Percentiles rank a stretch among this genome's conserved stretches.
Evolutionary conservation across 2,797 vertebrate genomes (phyloP).

Genomic region (Characodon lateralis): DNA sequence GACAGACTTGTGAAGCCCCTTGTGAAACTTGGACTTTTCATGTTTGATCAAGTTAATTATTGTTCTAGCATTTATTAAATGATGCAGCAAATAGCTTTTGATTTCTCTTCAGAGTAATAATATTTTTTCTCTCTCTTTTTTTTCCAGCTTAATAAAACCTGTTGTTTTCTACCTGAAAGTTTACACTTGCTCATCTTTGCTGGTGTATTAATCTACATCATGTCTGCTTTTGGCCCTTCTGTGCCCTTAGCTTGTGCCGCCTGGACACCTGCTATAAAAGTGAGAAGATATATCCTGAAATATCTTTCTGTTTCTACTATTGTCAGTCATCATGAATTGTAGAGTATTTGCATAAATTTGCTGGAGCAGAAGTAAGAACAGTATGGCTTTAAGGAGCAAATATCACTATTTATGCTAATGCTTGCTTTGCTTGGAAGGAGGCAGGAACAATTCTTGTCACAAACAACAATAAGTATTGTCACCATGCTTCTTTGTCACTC

Average conservation of each 20-base stretch:
- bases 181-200: neutral
- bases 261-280: neutral
- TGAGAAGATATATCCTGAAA: too few species aligned
- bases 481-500: neutral
- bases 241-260: neutral
- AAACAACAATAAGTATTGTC: slow-evolving; percentile 29
- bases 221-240: neutral
- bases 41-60: neutral
- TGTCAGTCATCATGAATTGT: neutral
- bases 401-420: slow-evolving; percentile 42
- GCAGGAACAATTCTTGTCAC: slow-evolving; percentile 23
- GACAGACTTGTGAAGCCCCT: neutral
- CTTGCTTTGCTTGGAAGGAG: neutral
- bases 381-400: neutral
- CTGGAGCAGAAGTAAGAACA: neutral
- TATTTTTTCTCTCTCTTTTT: neutral
- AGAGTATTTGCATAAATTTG: neutral
- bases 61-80: neutral
- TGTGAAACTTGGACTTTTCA: neutral
- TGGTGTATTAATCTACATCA: neutral
- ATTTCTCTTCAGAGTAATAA: neutral
- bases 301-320: neutral
- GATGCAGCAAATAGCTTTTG: neutral
- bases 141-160: neutral
- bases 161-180: neutral